Evolutionary conservation across 2,888 invertebrate genomes (phyloP).

Genomic region (Xestia ashworthii): DNA sequence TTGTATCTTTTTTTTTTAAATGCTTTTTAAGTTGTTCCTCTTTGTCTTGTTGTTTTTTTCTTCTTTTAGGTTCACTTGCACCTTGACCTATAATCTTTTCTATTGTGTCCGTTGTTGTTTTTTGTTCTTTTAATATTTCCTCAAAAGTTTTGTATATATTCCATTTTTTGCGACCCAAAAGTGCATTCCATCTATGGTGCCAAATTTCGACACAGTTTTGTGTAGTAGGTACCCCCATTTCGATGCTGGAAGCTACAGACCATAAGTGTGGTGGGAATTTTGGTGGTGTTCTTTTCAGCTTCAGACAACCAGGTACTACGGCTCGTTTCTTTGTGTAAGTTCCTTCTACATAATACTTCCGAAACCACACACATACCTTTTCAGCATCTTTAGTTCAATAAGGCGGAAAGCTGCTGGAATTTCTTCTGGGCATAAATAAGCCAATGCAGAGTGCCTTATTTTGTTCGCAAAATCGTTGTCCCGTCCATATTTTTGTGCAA

Average conservation of each 20-base stretch:
- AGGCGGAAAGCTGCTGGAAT: conserved; percentile 5
- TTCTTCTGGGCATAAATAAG: conserved; percentile 2
- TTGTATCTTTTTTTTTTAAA: too few relatives aligned
- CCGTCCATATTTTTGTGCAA: background rate
- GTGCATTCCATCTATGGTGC: too few relatives aligned
- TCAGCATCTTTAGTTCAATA: background rate
- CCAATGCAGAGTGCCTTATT: conserved; percentile 2
- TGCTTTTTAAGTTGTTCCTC: too few relatives aligned
- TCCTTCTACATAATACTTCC: background rate
- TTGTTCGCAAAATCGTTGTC: background rate
- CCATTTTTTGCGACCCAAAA: too few relatives aligned
- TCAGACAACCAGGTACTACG: background rate
- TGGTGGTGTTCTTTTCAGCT: background rate
- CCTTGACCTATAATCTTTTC: too few relatives aligned
- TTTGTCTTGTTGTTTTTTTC: too few relatives aligned
- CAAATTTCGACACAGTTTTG: too few relatives aligned
- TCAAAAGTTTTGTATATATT: too few relatives aligned
- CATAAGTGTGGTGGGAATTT: background rate
- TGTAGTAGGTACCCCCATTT: too few relatives aligned
- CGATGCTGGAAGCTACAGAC: conserved; percentile 6
- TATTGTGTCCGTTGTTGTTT: too few relatives aligned
- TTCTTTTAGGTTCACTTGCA: too few relatives aligned
- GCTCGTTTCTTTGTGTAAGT: background rate
- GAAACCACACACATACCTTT: background rate
- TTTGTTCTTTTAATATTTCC: too few relatives aligned